Conservation (phyloP, 2,888 invertebrate species). For the Cephus sareptanus region DNA sequence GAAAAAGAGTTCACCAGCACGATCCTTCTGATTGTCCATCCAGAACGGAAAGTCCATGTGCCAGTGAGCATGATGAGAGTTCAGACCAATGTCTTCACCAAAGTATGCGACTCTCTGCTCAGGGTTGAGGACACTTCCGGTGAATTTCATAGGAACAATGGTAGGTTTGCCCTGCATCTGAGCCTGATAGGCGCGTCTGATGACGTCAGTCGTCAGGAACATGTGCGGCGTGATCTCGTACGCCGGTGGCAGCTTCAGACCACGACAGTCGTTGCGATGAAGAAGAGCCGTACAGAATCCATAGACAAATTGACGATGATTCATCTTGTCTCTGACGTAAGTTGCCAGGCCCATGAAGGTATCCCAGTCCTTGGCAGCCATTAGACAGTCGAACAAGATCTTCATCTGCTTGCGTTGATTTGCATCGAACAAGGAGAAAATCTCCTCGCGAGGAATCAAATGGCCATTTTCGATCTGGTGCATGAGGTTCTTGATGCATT, state of each 20-base stretch:
- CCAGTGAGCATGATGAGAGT: constrained; percentile 73
- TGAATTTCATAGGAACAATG: constrained; percentile 72
- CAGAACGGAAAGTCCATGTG: constrained; percentile 74
- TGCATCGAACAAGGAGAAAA: constrained; percentile 72
- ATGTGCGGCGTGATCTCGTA: constrained; percentile 69
- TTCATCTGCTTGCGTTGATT: constrained; percentile 71
- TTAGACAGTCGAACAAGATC: constrained; percentile 74
- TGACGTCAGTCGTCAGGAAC: constrained; percentile 47
- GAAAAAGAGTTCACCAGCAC: constrained; percentile 74
- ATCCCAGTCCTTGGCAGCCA: constrained; percentile 70
- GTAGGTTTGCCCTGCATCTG: constrained; percentile 66
- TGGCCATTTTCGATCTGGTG: constrained; percentile 56
- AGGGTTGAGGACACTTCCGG: constrained; percentile 67
- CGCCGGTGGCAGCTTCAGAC: constrained; percentile 69
- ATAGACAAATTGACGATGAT: constrained; percentile 72
- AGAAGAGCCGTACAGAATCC: constrained; percentile 69
- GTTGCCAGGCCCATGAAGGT: constrained; percentile 69
- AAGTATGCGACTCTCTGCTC: constrained; percentile 74
- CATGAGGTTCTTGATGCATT: constrained; percentile 23
- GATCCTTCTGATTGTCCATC: constrained; percentile 70
- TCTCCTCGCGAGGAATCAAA: constrained; percentile 68
- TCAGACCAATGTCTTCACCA: constrained; percentile 76
- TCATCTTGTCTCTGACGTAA: constrained; percentile 69
- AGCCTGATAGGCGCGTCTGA: constrained; percentile 64
- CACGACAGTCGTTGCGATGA: constrained; percentile 69